Evolutionary conservation across 2,797 vertebrate genomes (phyloP).

Genomic region (Thaleichthys pacificus): DNA sequence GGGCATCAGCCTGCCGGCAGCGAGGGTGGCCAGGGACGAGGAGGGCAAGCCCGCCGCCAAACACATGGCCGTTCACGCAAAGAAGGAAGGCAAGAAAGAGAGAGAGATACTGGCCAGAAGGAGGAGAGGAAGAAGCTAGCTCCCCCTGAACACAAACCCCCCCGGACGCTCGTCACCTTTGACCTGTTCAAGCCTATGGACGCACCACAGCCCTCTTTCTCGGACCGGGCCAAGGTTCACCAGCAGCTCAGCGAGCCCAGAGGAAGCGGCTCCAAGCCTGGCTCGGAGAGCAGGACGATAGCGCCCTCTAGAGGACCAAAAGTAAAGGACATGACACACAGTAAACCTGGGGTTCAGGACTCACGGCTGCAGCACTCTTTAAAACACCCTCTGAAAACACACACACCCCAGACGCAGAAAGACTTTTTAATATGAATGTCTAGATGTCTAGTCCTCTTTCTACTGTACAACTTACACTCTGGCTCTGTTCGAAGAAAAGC

Average conservation of each 20-base stretch:
- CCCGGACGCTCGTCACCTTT: slow-evolving; percentile 72
- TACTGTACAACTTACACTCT: slow-evolving; percentile 60
- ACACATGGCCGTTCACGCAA: slow-evolving; percentile 27
- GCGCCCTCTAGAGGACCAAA: slow-evolving; percentile 75
- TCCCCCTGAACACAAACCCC: slow-evolving; percentile 66
- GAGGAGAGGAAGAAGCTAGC: slow-evolving; percentile 75
- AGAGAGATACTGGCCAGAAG: slow-evolving; percentile 56
- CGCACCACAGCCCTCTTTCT: slow-evolving; percentile 65
- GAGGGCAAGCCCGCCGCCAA: slow-evolving; percentile 43
- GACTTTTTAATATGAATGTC: slow-evolving; percentile 83
- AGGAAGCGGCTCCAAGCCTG: slow-evolving; percentile 76
- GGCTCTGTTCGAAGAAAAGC: slow-evolving; percentile 34
- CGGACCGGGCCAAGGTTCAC: slow-evolving; percentile 73
- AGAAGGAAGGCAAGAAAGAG: slow-evolving; percentile 65
- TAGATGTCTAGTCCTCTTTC: slow-evolving; percentile 56
- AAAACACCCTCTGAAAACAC: slow-evolving; percentile 82
- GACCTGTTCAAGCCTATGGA: slow-evolving; percentile 76
- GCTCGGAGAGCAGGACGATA: slow-evolving; percentile 66
- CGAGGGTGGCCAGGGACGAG: slow-evolving; percentile 7
- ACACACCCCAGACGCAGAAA: slow-evolving; percentile 80
- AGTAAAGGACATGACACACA: slow-evolving; percentile 77
- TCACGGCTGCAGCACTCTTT: slow-evolving; percentile 74
- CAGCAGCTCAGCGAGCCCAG: slow-evolving; percentile 73
- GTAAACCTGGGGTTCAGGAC: slow-evolving; percentile 76
- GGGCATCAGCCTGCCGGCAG: slow-evolving; percentile 17